Base-by-base conservation (phyloP, 2,797 vertebrate genomes). In the Cossypha caffra region DNA sequence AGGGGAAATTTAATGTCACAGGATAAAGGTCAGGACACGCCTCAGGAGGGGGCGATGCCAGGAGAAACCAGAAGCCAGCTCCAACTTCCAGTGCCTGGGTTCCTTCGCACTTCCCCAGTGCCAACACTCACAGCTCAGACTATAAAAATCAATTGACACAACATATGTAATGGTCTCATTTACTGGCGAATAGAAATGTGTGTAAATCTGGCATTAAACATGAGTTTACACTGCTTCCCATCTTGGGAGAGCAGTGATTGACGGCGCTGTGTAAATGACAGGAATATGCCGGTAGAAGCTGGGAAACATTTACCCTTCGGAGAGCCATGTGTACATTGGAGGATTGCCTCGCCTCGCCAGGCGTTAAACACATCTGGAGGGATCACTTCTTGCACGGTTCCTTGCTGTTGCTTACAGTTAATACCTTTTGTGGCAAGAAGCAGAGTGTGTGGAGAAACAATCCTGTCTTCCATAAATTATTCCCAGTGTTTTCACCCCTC, bases 241-340 rank as follows among this genome's bases (percentile, higher is more conserved):
- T 66, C 91, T 86, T 93, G 92, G 93, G 95, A 97, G 94, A 66
- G 69, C 87, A 7, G 69, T 97, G 96, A 97, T 97, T 97, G 97
- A 96, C 92, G 15, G 93, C 20, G 37, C 94, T 97, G 96, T 97
- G 96, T 96, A 97, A 96, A 96, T 96, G 97, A 81, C 94, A 96
- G 87, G 94, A 61, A 45, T 84, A 72, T 16, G 55, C 76, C 9
- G 16, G 78, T 13, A 90, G 90, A 90, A 88, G 89, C 95, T 88
- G 92, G 95, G 94, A 95, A 96, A 96, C 93, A 94, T 97, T 96
- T 97, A 96, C 95, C 80, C 92, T 86, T 96, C 93, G 0, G 71
- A 97, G 94, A 50, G 72, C 35, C 50, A 33, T 95, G 93, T 96
- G 93, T 95, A 96, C 95, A 94, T 95, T 97, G 94, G 95, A 97